Conservation (phyloP, 1,140 invertebrate genomes). For the Trichonephila inaurata region DNA sequence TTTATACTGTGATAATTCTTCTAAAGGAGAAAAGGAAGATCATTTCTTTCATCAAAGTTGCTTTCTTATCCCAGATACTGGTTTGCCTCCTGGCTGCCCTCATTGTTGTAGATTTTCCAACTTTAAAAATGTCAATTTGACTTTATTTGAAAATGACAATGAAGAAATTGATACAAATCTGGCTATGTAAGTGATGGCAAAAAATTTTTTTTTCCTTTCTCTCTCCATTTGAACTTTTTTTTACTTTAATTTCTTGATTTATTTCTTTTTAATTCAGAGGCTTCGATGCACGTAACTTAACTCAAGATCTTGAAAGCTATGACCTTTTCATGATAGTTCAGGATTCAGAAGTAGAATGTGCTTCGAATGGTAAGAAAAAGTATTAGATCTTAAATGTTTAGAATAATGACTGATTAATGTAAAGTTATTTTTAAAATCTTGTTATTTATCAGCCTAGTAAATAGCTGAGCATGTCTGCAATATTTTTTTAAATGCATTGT, state of each 20-base stretch:
- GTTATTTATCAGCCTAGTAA: no score
- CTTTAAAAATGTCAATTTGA: constrained; percentile 48
- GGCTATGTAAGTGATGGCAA: background rate
- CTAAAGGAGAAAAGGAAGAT: background rate
- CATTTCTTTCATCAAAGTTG: constrained; percentile 57
- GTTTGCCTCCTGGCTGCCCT: constrained; percentile 65
- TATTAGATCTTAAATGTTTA: no score
- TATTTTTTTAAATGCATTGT: no score
- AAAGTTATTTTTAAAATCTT: no score
- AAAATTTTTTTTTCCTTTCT: background rate
- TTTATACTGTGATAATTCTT: background rate
- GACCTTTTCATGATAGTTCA: constrained; percentile 3
- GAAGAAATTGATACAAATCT: background rate
- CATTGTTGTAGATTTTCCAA: constrained; percentile 61
- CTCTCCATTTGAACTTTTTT: background rate
- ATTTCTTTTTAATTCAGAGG: background rate
- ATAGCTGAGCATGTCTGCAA: no score
- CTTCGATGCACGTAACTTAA: constrained; percentile 5
- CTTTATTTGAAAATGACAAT: background rate
- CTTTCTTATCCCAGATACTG: constrained; percentile 47
- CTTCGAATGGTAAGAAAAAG: background rate
- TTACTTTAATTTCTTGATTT: background rate
- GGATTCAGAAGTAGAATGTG: background rate
- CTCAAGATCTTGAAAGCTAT: constrained; percentile 15
- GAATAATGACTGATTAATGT: no score